phyloP scores from a whole-genome alignment of 2,113 vertebrate species.

The Tragelaphus strepsiceros region DNA sequence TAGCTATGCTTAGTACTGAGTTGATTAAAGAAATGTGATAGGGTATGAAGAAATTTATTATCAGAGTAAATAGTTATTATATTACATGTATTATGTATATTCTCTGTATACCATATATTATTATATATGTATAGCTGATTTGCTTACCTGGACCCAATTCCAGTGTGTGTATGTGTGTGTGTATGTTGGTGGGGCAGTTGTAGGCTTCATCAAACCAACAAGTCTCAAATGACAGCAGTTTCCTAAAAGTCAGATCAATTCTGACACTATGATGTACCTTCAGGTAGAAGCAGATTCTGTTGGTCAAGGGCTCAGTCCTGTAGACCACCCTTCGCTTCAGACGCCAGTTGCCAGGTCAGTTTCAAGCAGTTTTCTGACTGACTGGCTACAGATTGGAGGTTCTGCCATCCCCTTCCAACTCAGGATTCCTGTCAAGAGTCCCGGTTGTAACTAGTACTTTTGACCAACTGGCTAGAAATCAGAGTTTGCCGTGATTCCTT shows the following conservation, averaged over 20 bases:
- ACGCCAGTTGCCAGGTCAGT: background rate
- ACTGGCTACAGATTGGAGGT: background rate
- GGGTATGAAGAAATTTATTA: background rate
- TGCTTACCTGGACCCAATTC: background rate
- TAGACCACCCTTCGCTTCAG: background rate
- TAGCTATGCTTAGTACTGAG: background rate
- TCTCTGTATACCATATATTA: background rate
- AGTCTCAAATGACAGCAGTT: background rate
- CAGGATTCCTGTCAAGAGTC: background rate
- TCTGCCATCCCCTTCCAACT: background rate
- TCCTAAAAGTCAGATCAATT: background rate
- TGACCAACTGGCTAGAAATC: background rate
- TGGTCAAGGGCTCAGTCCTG: background rate
- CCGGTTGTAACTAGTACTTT: background rate
- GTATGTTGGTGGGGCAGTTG: background rate
- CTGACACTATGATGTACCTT: background rate
- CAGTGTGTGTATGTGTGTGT: background rate
- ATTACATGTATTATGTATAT: background rate
- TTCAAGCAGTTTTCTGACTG: background rate
- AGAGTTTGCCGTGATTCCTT: background rate
- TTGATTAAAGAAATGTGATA: background rate
- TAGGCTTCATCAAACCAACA: background rate
- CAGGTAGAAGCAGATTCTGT: background rate
- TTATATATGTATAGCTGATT: background rate
- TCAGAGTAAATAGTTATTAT: background rate